A percentile compares a stretch with the other conserved stretches of the same genome.
These are phyloP conservation scores for Drosophila histrio DNA, from an alignment of 2,888 invertebrate species.

Conservation along the genomic window DNA sequence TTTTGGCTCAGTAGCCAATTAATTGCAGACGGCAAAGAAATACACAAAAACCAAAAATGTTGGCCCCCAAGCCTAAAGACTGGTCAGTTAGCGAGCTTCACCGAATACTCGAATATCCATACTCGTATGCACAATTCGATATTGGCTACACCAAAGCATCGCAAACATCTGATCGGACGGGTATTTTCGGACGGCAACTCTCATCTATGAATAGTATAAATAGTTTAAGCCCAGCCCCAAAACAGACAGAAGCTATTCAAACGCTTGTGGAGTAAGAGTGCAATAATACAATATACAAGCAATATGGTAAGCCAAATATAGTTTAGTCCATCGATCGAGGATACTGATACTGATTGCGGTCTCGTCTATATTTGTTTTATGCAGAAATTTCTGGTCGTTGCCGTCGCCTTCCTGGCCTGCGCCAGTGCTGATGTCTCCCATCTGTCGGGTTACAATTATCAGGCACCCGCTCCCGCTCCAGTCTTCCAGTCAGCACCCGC, in stretches of 20 bases:
- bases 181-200: slow-evolving; percentile 15
- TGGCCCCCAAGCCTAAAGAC: slow-evolving; percentile 23
- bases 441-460: slow-evolving; percentile 67
- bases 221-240: slow-evolving; percentile 34
- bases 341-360: neutral
- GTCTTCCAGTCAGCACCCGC: slow-evolving; percentile 22
- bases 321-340: neutral
- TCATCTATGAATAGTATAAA: slow-evolving; percentile 50
- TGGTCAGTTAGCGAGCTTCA: neutral
- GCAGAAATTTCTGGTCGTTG: slow-evolving; percentile 76
- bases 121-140: slow-evolving; percentile 11
- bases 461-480: slow-evolving; percentile 55
- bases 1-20: slow-evolving; percentile 20
- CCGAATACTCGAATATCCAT: slow-evolving; percentile 2
- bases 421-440: slow-evolving; percentile 78
- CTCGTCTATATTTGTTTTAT: neutral
- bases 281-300: slow-evolving; percentile 14
- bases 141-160: slow-evolving; percentile 17
- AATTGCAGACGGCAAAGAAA: neutral
- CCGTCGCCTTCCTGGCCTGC: slow-evolving; percentile 73
- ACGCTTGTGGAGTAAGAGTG: slow-evolving; percentile 60
- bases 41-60: neutral
- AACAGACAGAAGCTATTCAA: slow-evolving; percentile 65
- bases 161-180: slow-evolving; percentile 29
- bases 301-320: slow-evolving; percentile 61